Base-by-base conservation (phyloP, 2,113 vertebrate genomes). In the Acanthochromis polyacanthus region DNA sequence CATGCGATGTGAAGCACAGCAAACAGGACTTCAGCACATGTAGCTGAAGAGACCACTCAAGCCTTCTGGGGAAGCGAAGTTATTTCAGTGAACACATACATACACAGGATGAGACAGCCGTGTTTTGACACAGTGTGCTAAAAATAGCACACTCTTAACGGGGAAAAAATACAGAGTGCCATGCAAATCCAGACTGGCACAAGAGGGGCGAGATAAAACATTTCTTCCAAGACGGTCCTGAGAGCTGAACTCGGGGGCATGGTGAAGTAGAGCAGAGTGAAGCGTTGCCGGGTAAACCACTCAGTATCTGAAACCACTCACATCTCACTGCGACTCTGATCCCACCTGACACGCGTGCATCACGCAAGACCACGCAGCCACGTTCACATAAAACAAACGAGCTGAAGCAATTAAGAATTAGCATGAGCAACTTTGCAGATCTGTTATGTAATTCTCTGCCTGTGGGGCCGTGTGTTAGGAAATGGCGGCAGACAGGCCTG, bases 101-200 rank as follows among this genome's bases (percentile, higher is more conserved):
- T 79, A 87, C 85, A 80, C 79, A 83, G 85, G 78, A 91, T 85
- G 88, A 93, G 85, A 91, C 86, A 66, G 80, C 63, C 82, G 7
- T 87, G 89, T 92, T 94, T 92, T 92, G 90, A 93, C 91, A 93
- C 86, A 77, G 81, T 15, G 72, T 12, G 64, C 91, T 92, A 93
- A 94, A 91, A 93, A 93, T 93, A 92, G 87, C 78, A 50, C 60
- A 55, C 87, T 87, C 72, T 65, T 78, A 76, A 83, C 71, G 75
- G 75, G 25, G 58, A 40, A 22, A 50, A 71, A 56, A 57, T 84
- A 87, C 16, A 23, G 48, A 79, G 69, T 80, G 81, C 63, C 81
- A 90, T 82, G 86, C 83, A 89, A 88, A 88, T 78, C 43, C 63
- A 79, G 71, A 70, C 73, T 67, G 67, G 53, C 65, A 78, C 51